A percentile compares a stretch with the other conserved stretches of the same genome.
Evolutionary conservation across 2,797 vertebrate species (phyloP).

Genomic region (Rhynchonycteris naso): DNA sequence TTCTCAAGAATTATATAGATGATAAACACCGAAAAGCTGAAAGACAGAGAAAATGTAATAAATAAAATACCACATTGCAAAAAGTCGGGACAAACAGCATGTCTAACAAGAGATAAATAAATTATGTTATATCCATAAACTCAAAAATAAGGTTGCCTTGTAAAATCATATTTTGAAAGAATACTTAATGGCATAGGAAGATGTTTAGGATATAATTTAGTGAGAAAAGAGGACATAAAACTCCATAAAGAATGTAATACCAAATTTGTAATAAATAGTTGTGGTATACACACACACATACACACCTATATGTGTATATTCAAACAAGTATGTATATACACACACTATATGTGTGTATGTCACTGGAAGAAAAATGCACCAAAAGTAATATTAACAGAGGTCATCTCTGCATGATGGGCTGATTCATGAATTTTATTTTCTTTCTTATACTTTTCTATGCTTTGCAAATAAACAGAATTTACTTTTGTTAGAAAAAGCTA

Average conservation of each 20-base stretch:
- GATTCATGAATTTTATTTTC: conserved; percentile 1
- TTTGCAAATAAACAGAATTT: conserved; percentile 51
- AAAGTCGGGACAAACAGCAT: conserved; percentile 57
- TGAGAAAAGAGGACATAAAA: conserved; percentile 52
- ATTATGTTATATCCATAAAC: conserved; percentile 69
- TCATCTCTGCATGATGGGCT: background rate
- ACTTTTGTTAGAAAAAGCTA: background rate
- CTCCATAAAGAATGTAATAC: background rate
- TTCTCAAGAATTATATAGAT: conserved; percentile 76
- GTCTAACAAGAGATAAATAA: conserved; percentile 71
- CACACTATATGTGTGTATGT: background rate
- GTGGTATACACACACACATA: background rate
- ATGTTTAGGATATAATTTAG: conserved; percentile 50
- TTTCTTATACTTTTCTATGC: background rate
- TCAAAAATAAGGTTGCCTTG: conserved; percentile 60
- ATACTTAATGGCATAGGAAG: conserved; percentile 49
- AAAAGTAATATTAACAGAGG: background rate
- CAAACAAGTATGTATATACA: background rate
- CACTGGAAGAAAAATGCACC: background rate
- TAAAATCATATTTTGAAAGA: conserved; percentile 56
- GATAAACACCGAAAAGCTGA: conserved; percentile 73
- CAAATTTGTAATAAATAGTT: conserved; percentile 12
- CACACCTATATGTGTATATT: background rate
- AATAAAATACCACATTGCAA: conserved; percentile 71
- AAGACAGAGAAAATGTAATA: conserved; percentile 70